A percentile compares a stretch with the other conserved stretches of the same genome.
Conservation (phyloP, 1,140 invertebrate species). For the Solenopsis invicta region DNA sequence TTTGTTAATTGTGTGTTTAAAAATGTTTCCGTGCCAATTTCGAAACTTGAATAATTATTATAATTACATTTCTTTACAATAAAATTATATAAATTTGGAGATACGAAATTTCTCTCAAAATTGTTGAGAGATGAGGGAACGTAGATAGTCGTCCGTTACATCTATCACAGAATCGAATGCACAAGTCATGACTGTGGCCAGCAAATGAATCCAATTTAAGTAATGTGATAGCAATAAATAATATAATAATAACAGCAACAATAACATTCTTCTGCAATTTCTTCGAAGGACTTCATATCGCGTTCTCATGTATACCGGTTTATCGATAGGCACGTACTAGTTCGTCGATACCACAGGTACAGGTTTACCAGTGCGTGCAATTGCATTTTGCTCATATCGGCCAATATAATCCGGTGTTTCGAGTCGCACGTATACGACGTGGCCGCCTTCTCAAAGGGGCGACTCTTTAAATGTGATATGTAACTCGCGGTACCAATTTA, state of each 20-base stretch:
- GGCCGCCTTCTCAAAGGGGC: constrained; percentile 43
- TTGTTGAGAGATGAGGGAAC: too few relatives aligned
- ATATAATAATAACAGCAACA: not conserved
- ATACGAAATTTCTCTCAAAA: too few relatives aligned
- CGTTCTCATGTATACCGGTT: constrained; percentile 34
- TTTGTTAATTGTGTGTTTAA: too few relatives aligned
- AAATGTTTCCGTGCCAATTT: too few relatives aligned
- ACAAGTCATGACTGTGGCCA: not conserved
- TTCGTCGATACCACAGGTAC: constrained; percentile 19
- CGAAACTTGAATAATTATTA: too few relatives aligned
- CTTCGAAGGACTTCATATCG: not conserved
- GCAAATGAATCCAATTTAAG: not conserved
- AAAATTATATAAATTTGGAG: too few relatives aligned
- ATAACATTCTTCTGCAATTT: constrained; percentile 10
- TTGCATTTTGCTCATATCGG: constrained; percentile 38
- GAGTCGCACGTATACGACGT: constrained; percentile 33
- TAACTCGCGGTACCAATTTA: constrained; percentile 74
- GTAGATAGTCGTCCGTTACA: not conserved
- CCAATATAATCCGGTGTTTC: constrained; percentile 41
- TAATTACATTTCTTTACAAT: too few relatives aligned
- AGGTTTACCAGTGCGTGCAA: constrained; percentile 24
- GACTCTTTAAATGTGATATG: constrained; percentile 67
- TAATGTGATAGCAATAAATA: not conserved
- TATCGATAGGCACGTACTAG: constrained; percentile 10
- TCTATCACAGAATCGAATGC: not conserved